Conservation (phyloP, 2,888 invertebrate genomes). For the Brachynemurus nebulosus region DNA sequence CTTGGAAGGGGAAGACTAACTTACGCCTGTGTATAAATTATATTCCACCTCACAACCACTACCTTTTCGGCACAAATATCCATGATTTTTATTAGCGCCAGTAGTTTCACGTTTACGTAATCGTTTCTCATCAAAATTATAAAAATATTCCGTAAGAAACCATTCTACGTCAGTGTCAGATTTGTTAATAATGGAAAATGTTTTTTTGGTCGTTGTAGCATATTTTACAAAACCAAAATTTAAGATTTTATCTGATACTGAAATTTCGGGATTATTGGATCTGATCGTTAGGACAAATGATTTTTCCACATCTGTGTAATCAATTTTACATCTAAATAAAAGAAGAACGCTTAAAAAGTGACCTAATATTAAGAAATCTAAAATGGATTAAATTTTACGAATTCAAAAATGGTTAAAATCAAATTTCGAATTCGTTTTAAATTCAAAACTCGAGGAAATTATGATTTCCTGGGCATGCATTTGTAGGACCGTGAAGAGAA, state of each 20-base stretch:
- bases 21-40: neutral
- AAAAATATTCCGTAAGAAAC: constrained; percentile 6
- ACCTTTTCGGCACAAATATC: neutral
- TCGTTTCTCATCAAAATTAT: neutral
- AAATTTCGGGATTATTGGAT: too few relatives aligned
- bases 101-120: too few relatives aligned
- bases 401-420: too few relatives aligned
- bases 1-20: neutral
- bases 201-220: neutral
- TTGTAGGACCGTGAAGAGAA: too few relatives aligned
- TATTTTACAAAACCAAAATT: constrained; percentile 8
- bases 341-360: constrained; percentile 2
- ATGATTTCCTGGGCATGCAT: too few relatives aligned
- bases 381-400: too few relatives aligned
- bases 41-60: neutral
- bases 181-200: neutral
- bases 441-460: too few relatives aligned
- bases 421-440: too few relatives aligned
- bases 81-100: too few relatives aligned
- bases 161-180: neutral
- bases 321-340: neutral
- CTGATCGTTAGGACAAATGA: too few relatives aligned
- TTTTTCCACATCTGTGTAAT: neutral
- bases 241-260: neutral
- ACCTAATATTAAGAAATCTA: too few relatives aligned